phyloP scores from a whole-genome alignment of 1,140 invertebrate species.

The Formica exsecta region DNA sequence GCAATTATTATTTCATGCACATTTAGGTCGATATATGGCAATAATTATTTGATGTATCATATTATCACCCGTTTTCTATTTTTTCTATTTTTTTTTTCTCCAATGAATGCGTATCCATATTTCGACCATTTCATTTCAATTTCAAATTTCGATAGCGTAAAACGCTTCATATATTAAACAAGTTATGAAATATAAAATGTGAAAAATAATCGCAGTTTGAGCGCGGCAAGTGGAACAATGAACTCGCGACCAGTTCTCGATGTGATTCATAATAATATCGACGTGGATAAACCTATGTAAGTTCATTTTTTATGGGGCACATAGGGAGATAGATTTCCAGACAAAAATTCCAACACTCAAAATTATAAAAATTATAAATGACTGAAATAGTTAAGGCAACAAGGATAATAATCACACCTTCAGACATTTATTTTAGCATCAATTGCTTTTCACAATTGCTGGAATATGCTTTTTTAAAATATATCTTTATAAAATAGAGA shows the following conservation, averaged over 20 bases:
- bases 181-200: conserved; percentile 27
- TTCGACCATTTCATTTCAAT: background rate
- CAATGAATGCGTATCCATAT: background rate
- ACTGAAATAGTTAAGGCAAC: no score
- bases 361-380: no score
- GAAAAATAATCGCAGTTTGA: background rate
- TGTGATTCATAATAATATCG: conserved; percentile 11
- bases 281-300: background rate
- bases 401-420: no score
- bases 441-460: background rate
- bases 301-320: background rate
- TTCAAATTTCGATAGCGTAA: background rate
- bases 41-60: no score
- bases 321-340: background rate
- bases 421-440: no score
- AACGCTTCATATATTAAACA: background rate
- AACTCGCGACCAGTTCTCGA: conserved; percentile 28
- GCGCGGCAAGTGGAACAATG: conserved; percentile 18
- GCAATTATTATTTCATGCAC: no score
- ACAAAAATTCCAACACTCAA: no score
- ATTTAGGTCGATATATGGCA: no score
- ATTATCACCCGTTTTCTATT: background rate
- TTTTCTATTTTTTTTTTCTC: background rate
- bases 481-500: background rate
- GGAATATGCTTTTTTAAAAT: background rate